Evolutionary conservation across 2,888 invertebrate genomes (phyloP).

Genomic region (Polyommatus icarus): DNA sequence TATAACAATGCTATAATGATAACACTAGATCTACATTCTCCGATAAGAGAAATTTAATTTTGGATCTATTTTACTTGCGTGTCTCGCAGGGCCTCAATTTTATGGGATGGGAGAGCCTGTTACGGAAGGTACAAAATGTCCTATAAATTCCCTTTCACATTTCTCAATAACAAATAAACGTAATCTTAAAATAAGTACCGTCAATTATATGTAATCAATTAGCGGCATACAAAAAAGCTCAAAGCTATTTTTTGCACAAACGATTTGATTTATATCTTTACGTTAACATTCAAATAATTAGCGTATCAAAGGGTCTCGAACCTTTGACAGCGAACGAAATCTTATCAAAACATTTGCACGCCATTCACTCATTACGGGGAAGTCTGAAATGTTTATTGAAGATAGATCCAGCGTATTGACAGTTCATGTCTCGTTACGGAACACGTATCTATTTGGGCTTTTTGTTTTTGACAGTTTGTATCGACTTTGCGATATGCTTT

Average conservation of each 20-base stretch:
- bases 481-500: background rate
- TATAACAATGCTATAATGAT: no score
- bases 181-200: background rate
- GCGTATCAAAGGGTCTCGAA: constrained; percentile 1
- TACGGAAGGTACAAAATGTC: background rate
- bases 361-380: constrained; percentile 5
- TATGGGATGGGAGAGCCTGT: background rate
- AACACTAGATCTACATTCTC: no score
- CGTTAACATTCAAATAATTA: constrained; percentile 15
- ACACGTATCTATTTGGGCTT: background rate
- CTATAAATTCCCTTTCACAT: background rate
- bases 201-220: background rate
- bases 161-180: background rate
- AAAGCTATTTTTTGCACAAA: constrained; percentile 2
- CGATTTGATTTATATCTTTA: constrained; percentile 17
- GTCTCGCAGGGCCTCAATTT: background rate
- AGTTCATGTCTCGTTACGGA: constrained; percentile 10
- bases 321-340: constrained; percentile 12
- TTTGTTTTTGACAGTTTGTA: constrained; percentile 18
- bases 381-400: constrained; percentile 18
- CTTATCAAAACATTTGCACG: constrained; percentile 18
- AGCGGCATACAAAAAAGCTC: background rate
- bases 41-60: background rate
- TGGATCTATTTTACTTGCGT: background rate
- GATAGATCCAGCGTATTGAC: constrained; percentile 4